Evolutionary conservation across 2,797 vertebrate genomes (phyloP).

Genomic region (Borostomias antarcticus): DNA sequence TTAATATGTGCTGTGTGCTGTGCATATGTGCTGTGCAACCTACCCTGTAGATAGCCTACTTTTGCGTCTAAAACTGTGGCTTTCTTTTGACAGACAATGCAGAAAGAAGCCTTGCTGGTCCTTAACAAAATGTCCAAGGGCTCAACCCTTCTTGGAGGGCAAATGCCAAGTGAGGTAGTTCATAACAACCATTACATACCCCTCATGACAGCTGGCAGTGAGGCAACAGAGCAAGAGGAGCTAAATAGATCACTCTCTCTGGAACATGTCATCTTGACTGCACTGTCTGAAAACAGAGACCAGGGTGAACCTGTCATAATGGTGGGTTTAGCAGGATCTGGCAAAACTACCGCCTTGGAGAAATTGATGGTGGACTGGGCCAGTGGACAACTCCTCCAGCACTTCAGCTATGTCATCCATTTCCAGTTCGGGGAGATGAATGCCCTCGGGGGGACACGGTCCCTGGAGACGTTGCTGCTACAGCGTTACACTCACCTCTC

Average conservation of each 20-base stretch:
- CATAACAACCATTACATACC: constrained; percentile 54
- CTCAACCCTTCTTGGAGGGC: constrained; percentile 60
- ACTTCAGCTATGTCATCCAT: constrained; percentile 65
- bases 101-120: constrained; percentile 53
- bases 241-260: constrained; percentile 10
- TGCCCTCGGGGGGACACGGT: constrained; percentile 25
- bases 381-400: constrained; percentile 54
- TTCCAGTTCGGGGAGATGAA: constrained; percentile 62
- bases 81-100: constrained; percentile 46
- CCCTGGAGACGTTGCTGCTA: constrained; percentile 62
- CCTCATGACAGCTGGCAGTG: constrained; percentile 16
- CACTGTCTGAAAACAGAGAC: constrained; percentile 37
- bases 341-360: constrained; percentile 74
- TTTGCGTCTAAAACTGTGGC: constrained; percentile 8
- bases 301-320: constrained; percentile 47
- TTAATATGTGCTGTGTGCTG: too few relatives aligned
- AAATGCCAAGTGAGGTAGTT: constrained; percentile 54
- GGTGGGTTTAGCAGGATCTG: constrained; percentile 70
- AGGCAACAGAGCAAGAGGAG: not conserved
- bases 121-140: constrained; percentile 36
- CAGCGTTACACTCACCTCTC: constrained; percentile 38
- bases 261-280: constrained; percentile 46
- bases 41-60: too few relatives aligned
- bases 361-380: constrained; percentile 75
- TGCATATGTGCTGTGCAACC: too few relatives aligned